These are phyloP conservation scores for Glyphotaelius pellucidus DNA, from an alignment of 2,888 invertebrate species.

Conservation along the genomic window DNA sequence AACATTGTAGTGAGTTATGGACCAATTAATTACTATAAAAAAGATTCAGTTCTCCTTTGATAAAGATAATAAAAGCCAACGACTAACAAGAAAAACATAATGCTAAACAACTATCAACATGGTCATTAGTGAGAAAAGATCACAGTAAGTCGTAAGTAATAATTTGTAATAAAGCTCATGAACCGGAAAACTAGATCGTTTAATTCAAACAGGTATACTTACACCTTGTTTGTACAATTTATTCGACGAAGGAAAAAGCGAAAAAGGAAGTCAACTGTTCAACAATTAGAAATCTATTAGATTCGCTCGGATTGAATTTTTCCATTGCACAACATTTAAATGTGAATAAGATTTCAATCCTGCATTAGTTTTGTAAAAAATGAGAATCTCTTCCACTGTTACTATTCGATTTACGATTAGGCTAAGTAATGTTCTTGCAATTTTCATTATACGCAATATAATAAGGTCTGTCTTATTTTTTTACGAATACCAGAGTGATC, in stretches of 20 bases:
- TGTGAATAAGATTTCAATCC: background rate
- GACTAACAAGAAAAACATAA: background rate
- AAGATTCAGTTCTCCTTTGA: background rate
- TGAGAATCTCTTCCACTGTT: too few relatives aligned
- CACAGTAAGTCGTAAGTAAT: background rate
- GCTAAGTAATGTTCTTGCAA: too few relatives aligned
- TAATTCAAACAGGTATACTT: background rate
- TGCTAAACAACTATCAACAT: background rate
- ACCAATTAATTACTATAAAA: background rate
- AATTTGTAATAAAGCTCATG: background rate
- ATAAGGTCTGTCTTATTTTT: too few relatives aligned
- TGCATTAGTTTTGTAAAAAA: background rate
- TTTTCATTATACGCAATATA: too few relatives aligned
- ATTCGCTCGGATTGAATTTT: background rate
- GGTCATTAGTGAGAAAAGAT: background rate
- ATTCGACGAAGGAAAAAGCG: background rate
- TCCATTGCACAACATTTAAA: background rate
- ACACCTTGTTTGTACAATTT: background rate
- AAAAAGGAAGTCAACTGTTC: background rate
- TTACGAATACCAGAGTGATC: too few relatives aligned
- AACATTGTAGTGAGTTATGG: background rate
- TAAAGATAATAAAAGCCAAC: background rate
- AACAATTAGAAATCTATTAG: background rate
- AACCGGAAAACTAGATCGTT: background rate
- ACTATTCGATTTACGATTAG: too few relatives aligned